Evolutionary conservation across 2,797 vertebrate species (phyloP), one percentile per base, ranked within the genome.

Genomic region (Molothrus aeneus): DNA sequence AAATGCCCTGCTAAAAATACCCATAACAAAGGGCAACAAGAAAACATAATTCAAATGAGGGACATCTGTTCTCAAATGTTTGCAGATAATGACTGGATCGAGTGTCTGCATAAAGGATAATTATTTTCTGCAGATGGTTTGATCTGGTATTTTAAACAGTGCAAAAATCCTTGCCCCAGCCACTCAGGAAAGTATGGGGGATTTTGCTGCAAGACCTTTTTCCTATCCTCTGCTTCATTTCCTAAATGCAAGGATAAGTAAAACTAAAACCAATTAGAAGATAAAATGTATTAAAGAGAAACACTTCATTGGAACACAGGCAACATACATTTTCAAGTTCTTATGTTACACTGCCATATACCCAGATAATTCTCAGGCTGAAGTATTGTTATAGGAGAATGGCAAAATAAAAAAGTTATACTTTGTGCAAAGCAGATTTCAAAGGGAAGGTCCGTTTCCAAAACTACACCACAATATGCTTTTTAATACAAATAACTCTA

Each of bases 51-150:
- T 97, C 92, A 96, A 95, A 96, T 94, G 90, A 96, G 90, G 93
- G 97, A 96, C 97, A 97, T 96, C 97, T 96, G 97, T 69, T 96
- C 96, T 94, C 73, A 92, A 96, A 95, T 95, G 92, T 97, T 96
- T 96, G 82, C 86, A 91, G 94, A 97, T 95, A 96, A 96, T 96
- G 95, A 91, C 92, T 97, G 95, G 92, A 96, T 93, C 80, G 66
- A 97, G 65, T 94, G 92, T 91, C 91, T 86, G 68, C 86, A 95
- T 93, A 95, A 94, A 95, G 95, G 86, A 94, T 96, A 96, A 96
- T 97, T 96, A 96, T 97, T 96, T 96, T 96, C 96, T 93, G 91
- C 97, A 96, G 96, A 96, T 96, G 93, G 92, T 95, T 97, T 95
- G 73, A 90, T 95, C 66, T 68, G 54, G 45, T 91, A 69, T 90